These are phyloP conservation scores for Invenusta paracnida DNA, from an alignment of 2,888 invertebrate species.

Conservation along the genomic window DNA sequence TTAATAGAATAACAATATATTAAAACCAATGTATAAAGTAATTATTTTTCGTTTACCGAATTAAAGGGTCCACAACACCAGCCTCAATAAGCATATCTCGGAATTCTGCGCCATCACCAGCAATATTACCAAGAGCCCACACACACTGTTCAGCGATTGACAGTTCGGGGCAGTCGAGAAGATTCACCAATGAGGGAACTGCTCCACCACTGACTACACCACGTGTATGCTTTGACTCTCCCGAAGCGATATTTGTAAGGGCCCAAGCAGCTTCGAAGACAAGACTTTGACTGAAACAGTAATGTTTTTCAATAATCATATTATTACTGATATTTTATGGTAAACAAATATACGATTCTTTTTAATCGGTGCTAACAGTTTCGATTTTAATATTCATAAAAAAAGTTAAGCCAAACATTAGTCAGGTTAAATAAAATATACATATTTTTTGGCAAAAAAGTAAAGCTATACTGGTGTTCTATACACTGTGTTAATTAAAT, in stretches of 20 bases:
- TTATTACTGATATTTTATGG: no score
- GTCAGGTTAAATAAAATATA: not conserved
- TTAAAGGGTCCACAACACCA: conserved; percentile 71
- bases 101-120: conserved; percentile 67
- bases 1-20: no score
- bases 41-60: conserved; percentile 68
- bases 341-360: no score
- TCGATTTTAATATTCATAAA: no score
- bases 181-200: conserved; percentile 72
- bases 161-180: conserved; percentile 69
- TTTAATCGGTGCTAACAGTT: no score
- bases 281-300: not conserved
- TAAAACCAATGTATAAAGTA: no score
- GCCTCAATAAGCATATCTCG: conserved; percentile 75
- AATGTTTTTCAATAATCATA: no score
- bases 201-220: conserved; percentile 81
- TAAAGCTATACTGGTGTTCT: no score
- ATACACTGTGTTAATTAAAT: no score
- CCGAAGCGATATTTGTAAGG: conserved; percentile 91
- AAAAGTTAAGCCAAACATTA: no score
- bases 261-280: conserved; percentile 69
- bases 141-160: conserved; percentile 66
- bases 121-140: conserved; percentile 95
- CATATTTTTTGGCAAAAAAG: not conserved
- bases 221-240: conserved; percentile 81